phyloP scores from a whole-genome alignment of 2,888 invertebrate species.

The Merodon equestris region DNA sequence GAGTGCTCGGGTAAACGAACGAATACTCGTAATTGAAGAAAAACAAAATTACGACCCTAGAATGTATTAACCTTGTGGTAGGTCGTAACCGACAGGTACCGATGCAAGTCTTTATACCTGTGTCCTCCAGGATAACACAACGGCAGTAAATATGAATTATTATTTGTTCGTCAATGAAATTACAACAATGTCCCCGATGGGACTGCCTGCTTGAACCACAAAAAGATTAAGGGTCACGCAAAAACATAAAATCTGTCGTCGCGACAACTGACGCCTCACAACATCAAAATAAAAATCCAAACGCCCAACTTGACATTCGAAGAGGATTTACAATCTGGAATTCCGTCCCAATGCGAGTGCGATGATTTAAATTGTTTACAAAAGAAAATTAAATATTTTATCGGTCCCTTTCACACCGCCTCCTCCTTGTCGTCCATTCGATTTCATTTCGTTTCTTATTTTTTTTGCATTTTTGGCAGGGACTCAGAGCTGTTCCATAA shows the following conservation, averaged over 20 bases:
- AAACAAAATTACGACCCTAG: constrained; percentile 35
- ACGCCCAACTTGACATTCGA: constrained; percentile 8
- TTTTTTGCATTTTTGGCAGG: constrained; percentile 22
- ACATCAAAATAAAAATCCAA: constrained; percentile 10
- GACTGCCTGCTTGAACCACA: not conserved
- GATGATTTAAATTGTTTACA: constrained; percentile 37
- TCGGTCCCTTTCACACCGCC: too few species aligned
- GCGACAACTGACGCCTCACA: constrained; percentile 23
- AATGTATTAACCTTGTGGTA: constrained; percentile 48
- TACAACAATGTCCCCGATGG: not conserved
- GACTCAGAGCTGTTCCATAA: constrained; percentile 30
- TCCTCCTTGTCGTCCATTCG: too few species aligned
- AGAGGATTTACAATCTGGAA: constrained; percentile 26
- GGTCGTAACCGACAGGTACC: constrained; percentile 25
- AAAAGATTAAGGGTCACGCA: not conserved
- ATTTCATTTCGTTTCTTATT: too few species aligned
- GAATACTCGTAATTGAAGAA: constrained; percentile 37
- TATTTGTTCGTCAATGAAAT: constrained; percentile 17
- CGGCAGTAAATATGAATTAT: constrained; percentile 6
- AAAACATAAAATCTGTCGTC: not conserved
- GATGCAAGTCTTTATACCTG: constrained; percentile 20
- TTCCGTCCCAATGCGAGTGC: constrained; percentile 14
- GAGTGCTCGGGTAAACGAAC: constrained; percentile 4
- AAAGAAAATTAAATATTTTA: constrained; percentile 1
- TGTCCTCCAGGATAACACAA: too few species aligned